Conservation (phyloP, 2,113 vertebrate genomes). For the Motacilla tschutschensis region DNA sequence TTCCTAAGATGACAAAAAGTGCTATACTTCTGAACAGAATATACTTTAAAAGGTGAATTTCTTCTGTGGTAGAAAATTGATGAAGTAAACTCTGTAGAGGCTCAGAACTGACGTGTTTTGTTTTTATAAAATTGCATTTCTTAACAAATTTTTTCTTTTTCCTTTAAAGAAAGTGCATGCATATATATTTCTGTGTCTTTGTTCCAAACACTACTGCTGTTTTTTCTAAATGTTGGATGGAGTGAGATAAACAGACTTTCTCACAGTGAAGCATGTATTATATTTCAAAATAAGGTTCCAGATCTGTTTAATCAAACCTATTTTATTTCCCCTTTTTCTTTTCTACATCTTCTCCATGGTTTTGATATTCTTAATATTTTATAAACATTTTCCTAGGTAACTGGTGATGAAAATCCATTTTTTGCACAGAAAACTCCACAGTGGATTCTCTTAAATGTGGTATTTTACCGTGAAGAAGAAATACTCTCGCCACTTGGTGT, state of each 20-base stretch:
- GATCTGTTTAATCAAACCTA: not conserved
- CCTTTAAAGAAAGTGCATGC: not conserved
- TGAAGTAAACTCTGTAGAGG: not conserved
- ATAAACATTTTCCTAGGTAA: not conserved
- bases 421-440: not conserved
- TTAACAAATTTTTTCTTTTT: not conserved
- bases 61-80: not conserved
- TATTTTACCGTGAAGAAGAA: not conserved
- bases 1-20: not conserved
- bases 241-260: not conserved
- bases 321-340: not conserved
- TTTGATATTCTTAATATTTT: not conserved
- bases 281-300: not conserved
- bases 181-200: not conserved
- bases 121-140: not conserved
- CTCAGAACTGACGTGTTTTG: not conserved
- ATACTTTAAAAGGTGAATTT: not conserved
- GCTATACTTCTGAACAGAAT: not conserved
- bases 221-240: not conserved
- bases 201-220: not conserved
- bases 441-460: not conserved
- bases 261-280: not conserved
- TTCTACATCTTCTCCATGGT: not conserved
- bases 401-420: not conserved
- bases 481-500: rapidly evolving